Evolutionary conservation across 2,888 invertebrate species (phyloP).

Genomic region (Acanthosepion lycidas): DNA sequence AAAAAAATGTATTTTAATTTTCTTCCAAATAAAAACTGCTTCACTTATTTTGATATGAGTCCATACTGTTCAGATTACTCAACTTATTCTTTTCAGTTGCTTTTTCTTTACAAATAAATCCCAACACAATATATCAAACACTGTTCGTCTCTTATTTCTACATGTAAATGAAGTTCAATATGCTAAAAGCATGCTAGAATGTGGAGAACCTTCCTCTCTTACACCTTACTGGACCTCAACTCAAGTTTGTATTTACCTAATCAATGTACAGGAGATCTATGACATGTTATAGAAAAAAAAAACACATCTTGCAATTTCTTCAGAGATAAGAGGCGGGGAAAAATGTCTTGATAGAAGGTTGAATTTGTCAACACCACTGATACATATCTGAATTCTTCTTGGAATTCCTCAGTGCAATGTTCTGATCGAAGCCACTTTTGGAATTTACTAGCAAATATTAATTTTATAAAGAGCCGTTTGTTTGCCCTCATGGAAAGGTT

Average conservation of each 20-base stretch:
- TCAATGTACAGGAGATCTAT: not conserved
- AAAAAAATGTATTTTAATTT: too few relatives aligned
- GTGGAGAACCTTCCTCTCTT: not conserved
- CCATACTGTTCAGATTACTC: too few relatives aligned
- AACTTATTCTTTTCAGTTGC: not conserved
- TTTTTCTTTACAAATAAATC: not conserved
- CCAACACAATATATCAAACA: not conserved
- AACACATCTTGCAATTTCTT: not conserved
- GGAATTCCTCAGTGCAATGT: not conserved
- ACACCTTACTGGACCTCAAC: not conserved
- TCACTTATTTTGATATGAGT: too few relatives aligned
- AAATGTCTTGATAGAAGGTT: not conserved
- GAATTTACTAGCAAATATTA: not conserved
- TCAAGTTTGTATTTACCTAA: not conserved
- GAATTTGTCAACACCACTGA: not conserved
- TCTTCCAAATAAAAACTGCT: too few relatives aligned
- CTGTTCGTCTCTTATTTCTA: not conserved
- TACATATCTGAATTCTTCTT: not conserved
- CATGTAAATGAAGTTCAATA: not conserved
- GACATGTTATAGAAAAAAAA: not conserved
- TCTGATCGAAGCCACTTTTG: not conserved
- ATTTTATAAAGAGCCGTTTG: not conserved
- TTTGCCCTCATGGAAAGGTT: not conserved
- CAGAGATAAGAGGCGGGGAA: not conserved
- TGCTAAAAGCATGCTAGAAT: not conserved